A percentile compares a stretch with the other conserved stretches of the same genome.
phyloP scores from a whole-genome alignment of 2,113 vertebrate genomes.

The Pantherophis guttatus region DNA sequence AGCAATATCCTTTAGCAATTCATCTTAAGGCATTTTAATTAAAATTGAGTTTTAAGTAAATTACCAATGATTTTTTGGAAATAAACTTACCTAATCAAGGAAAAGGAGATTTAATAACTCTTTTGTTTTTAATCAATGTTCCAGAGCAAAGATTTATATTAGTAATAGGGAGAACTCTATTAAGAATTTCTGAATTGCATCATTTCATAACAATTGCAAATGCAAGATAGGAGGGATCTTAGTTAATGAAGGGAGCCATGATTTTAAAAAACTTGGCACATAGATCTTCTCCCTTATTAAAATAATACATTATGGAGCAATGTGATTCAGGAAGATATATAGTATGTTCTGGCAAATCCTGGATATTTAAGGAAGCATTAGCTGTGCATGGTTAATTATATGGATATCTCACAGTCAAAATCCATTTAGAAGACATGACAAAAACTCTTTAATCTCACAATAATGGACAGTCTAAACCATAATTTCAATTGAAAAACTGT shows the following conservation, averaged over 20 bases:
- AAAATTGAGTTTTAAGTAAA: neutral
- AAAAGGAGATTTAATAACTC: constrained; percentile 10
- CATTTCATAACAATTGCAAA: constrained; percentile 37
- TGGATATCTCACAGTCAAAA: constrained; percentile 8
- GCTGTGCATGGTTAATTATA: neutral
- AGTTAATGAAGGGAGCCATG: constrained; percentile 49
- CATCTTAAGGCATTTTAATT: constrained; percentile 10
- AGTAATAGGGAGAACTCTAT: constrained; percentile 32
- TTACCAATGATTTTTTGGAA: constrained; percentile 1
- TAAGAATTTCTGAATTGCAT: constrained; percentile 47
- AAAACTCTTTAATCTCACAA: neutral
- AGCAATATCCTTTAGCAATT: neutral
- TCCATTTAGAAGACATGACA: neutral
- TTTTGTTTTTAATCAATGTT: constrained; percentile 23
- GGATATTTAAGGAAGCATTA: constrained; percentile 18
- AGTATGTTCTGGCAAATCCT: constrained; percentile 19
- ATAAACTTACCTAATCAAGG: neutral
- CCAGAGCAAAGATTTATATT: constrained; percentile 29
- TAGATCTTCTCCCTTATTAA: constrained; percentile 23
- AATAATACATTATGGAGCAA: constrained; percentile 8
- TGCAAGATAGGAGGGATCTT: constrained; percentile 54
- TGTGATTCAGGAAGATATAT: constrained; percentile 34
- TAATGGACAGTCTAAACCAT: neutral
- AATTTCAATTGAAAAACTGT: neutral
- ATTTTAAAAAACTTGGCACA: constrained; percentile 39